These are phyloP conservation scores for Cetonia aurata DNA, from an alignment of 2,888 invertebrate genomes.

Conservation along the genomic window DNA sequence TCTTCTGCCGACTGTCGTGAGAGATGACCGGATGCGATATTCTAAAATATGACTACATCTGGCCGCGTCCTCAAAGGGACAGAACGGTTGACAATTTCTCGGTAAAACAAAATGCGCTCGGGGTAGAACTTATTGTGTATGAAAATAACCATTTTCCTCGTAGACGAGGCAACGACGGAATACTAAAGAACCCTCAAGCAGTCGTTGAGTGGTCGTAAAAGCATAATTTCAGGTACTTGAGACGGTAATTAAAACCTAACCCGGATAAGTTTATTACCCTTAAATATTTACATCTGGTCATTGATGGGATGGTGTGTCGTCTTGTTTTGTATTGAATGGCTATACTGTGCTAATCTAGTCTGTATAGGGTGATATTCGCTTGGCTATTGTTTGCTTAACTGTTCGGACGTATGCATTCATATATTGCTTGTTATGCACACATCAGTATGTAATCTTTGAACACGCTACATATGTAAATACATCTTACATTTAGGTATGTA, in stretches of 20 bases:
- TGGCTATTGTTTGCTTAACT: too few species aligned
- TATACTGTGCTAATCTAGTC: too few species aligned
- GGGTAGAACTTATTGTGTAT: slow-evolving; percentile 16
- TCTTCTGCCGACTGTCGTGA: slow-evolving; percentile 10
- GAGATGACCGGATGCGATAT: slow-evolving; percentile 35
- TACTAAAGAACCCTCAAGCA: slow-evolving; percentile 31
- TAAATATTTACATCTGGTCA: slow-evolving; percentile 30
- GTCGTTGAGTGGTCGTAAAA: slow-evolving; percentile 35
- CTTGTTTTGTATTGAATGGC: too few species aligned
- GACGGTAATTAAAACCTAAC: slow-evolving; percentile 24
- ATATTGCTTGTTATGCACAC: too few species aligned
- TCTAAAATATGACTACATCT: slow-evolving; percentile 35
- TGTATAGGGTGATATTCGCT: too few species aligned
- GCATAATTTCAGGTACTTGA: slow-evolving; percentile 39
- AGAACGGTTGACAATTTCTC: slow-evolving; percentile 23
- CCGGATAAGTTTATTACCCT: slow-evolving; percentile 22
- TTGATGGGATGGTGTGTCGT: too few species aligned
- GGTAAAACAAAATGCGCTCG: slow-evolving; percentile 12
- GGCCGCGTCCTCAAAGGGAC: slow-evolving; percentile 15
- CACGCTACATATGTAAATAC: too few species aligned
- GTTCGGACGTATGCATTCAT: too few species aligned
- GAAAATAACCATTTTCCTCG: slow-evolving; percentile 36
- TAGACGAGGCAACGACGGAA: slow-evolving; percentile 24
- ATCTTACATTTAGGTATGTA: too few species aligned
- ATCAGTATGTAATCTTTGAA: too few species aligned